Base-by-base conservation (phyloP, 2,888 invertebrate genomes). In the Drosophila ustulata region DNA sequence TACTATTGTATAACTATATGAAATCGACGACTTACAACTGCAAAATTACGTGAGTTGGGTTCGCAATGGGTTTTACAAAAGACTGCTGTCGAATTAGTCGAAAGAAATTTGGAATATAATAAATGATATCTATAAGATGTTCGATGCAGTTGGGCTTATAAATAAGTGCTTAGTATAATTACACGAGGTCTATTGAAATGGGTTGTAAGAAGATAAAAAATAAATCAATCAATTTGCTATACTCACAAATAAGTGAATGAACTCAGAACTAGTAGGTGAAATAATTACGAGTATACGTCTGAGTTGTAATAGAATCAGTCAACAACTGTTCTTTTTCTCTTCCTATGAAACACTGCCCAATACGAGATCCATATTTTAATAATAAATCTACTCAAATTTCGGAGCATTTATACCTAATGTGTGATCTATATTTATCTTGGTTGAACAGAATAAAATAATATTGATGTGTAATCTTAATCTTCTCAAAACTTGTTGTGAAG, bases 11-110 rank as follows among this genome's bases (percentile, higher is more conserved):
- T 71, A 45, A 69, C 18, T 28, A 28, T 37, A 46, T 46, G 25
- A 45, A 52, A 51, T 32, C 41, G 41, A 62, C 11, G 50, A 62
- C n/a, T 43, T 52, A n/a, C 30, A 55, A 39, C 43, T 55, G 5
- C 7, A 6, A 7, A 49, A 37, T 34, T 34, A 34, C 47, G 70
- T 66, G 49, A 59, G 34, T 62, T 77, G 78, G 41, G 55, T 71
- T 66, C 55, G 26, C 52, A 41, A 45, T 59, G 51, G 18, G 65
- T 39, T 55, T 51, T 7, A 28, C 18, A 41, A 49, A 72, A 71
- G 66, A 72, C 74, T 75, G 74, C 66, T 59, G 47, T 71, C 66
- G 59, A 72, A 77, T 56, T 56, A 77, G 73, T 72, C 62, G 73
- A 58, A 71, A 63, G 47, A 78, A 66, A 26, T 53, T 53, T 37